Base-by-base conservation (phyloP, 2,888 invertebrate species). In the Sussaba pulchella region DNA sequence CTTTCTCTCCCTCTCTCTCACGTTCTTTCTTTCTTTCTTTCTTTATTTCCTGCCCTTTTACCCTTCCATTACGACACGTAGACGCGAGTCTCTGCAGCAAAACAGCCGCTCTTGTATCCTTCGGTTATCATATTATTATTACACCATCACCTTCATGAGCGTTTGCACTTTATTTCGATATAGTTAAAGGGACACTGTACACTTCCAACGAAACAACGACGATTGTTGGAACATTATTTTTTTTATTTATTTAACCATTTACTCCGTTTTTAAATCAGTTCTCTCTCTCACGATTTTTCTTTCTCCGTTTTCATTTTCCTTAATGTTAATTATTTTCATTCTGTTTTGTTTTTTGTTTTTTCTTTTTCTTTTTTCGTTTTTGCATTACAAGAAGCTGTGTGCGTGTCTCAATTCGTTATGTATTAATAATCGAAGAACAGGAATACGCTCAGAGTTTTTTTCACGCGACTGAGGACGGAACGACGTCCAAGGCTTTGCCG, bases 111-210 rank as follows among this genome's bases (percentile, higher is more conserved):
- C 66, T 71, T 54, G 52, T 45, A 71, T 57, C 41, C 31, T 70
- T 36, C 45, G 69, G 45, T 61, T 45, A 69, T 70, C 47, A 50
- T 50, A 73, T 57, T 73, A 57, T 61, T 71, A 64, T 50, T 57
- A 61, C 78, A 78, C 50, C 66, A n/a, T n/a, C n/a, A 78, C 81
- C 52, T n/a, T 81, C 73, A 81, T 78, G 81, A 81, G 81, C 77
- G 39, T 77, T 81, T 70, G 66, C 76, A 67, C 64, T 75, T 78
- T 73, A 81, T 81, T 81, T 63, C 69, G 59, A 78, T 70, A 72
- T 77, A 69, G 50, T 66, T 61, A 74, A 78, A 63, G 76, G 59
- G 77, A 70, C 69, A 73, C 81, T 81, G 70, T 81, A 81, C 81
- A 81, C 73, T 77, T 73, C 63, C 66, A 78, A 78, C 77, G 64